Evolutionary conservation across 2,888 invertebrate species (phyloP), one percentile per base, ranked within the genome.

Genomic region (Ormyrus pomaceus): DNA sequence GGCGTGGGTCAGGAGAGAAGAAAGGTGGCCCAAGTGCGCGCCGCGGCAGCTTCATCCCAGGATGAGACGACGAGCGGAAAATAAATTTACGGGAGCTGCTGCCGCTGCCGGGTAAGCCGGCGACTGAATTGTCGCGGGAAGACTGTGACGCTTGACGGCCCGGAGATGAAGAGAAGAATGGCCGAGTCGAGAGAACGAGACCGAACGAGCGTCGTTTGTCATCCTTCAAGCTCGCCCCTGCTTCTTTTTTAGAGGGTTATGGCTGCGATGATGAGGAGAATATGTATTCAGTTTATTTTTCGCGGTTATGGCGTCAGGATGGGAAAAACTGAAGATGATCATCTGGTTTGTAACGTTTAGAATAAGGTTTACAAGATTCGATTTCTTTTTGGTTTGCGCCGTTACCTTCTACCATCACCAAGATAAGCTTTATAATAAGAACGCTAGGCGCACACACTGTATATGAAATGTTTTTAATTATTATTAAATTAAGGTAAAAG

Each of bases 71-170:
- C 34, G 51, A 53, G 58, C 70, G 83, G 85, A 85, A 87, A 86
- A 87, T 88, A 88, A 88, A 88, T 88, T 87, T 87, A 87, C 86
- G 84, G 85, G 86, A 19, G 19, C 19, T 19, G 19, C 19, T 19
- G 19, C 19, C 19, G 19, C 19, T 19, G 19, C 19, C 1, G 45
- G 46, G 9, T 86, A 84, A 86, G 86, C 86, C n/a, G 53, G 50
- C 34, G 59, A 58, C 64, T 64, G 73, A 8, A 3, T n/a, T n/a
- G 50, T 19, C 50, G 65, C 51, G 55, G 66, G 19, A 19, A 69
- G 55, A 46, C 58, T 70, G 75, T 62, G 58, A 71, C n/a, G 53
- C 34, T 61, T n/a, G 8, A n/a, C 10, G 13, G 48, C 50, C 7
- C 6, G 50, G 56, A 68, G 55, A 55, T 45, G 68, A 53, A 51